Evolutionary conservation across 2,797 vertebrate species (phyloP).

Genomic region (Callimico goeldii): DNA sequence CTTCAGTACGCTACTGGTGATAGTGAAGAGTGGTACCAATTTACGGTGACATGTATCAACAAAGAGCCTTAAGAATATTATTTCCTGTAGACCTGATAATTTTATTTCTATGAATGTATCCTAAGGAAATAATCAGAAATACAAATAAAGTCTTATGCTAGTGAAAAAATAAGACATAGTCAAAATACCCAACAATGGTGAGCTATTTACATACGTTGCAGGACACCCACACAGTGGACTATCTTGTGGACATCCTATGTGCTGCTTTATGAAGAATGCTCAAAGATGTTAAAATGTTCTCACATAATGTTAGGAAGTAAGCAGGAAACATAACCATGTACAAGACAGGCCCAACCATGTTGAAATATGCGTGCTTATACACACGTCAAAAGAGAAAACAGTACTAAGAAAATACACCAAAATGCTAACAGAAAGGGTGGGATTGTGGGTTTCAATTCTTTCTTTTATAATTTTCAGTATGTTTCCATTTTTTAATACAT

Average conservation of each 20-base stretch:
- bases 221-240: neutral
- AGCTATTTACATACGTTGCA: neutral
- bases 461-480: constrained; percentile 28
- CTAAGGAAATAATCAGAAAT: constrained; percentile 20
- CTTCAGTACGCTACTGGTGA: neutral
- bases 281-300: neutral
- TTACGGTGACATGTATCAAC: neutral
- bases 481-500: constrained; percentile 7
- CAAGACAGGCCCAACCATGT: neutral
- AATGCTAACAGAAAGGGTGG: neutral
- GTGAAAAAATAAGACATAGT: neutral
- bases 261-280: neutral
- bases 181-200: neutral
- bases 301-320: neutral
- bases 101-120: neutral
- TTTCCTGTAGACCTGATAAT: neutral
- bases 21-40: neutral
- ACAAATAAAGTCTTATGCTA: neutral
- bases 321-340: neutral
- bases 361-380: neutral
- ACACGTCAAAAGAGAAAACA: neutral
- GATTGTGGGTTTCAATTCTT: constrained; percentile 29
- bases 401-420: constrained; percentile 12
- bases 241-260: neutral
- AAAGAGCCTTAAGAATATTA: neutral